phyloP scores from a whole-genome alignment of 2,888 invertebrate genomes.

The Ornithoptera alexandrae region DNA sequence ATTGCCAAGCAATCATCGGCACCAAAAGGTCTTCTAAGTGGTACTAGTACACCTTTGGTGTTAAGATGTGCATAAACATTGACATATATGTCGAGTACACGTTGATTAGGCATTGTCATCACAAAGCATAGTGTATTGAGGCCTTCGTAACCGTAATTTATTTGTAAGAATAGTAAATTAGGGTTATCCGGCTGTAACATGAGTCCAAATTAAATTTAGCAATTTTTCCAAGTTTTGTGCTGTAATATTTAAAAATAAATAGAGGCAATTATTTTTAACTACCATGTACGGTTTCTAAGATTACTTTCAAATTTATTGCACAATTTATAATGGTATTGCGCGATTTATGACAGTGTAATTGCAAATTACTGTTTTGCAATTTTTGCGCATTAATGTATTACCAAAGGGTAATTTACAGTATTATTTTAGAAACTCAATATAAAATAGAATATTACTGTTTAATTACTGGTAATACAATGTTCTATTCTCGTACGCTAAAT shows the following conservation, averaged over 20 bases:
- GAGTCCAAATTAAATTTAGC: neutral
- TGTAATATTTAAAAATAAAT: neutral
- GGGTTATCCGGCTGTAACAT: constrained; percentile 57
- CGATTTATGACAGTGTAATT: too few species aligned
- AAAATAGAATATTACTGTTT: too few species aligned
- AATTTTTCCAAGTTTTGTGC: neutral
- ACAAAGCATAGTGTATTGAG: constrained; percentile 59
- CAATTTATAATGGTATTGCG: too few species aligned
- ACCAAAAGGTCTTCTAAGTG: constrained; percentile 53
- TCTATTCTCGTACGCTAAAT: too few species aligned
- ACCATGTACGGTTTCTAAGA: neutral
- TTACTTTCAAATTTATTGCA: too few species aligned
- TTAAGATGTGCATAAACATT: constrained; percentile 53
- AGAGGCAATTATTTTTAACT: neutral
- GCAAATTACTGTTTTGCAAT: too few species aligned
- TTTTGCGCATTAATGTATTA: too few species aligned
- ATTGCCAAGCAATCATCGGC: constrained; percentile 53
- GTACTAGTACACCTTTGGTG: constrained; percentile 54
- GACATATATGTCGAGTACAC: constrained; percentile 53
- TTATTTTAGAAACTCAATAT: too few species aligned
- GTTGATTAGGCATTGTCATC: constrained; percentile 64
- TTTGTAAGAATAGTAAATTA: constrained; percentile 50
- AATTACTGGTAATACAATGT: too few species aligned
- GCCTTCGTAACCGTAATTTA: constrained; percentile 56
- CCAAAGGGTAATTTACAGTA: too few species aligned